Evolutionary conservation across 2,888 invertebrate genomes (phyloP).

Genomic region (Amitus sp.): DNA sequence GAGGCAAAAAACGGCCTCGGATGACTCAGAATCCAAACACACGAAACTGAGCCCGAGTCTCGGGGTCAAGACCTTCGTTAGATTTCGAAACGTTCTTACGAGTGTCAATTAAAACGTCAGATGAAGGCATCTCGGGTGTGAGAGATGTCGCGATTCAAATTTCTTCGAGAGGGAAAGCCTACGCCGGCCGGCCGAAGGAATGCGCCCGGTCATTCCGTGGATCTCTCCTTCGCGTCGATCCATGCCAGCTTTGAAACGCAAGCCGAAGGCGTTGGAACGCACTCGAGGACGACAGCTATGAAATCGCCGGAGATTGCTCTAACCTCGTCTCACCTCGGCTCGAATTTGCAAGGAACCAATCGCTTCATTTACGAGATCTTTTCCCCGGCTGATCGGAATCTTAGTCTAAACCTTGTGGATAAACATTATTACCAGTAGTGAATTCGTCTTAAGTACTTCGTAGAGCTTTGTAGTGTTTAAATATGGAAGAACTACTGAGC

Average conservation of each 20-base stretch:
- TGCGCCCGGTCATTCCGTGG: conserved; percentile 57
- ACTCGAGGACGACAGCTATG: conserved; percentile 58
- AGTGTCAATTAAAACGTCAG: conserved; percentile 49
- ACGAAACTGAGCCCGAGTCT: conserved; percentile 15
- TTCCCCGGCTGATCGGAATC: conserved; percentile 9
- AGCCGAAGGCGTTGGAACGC: conserved; percentile 45
- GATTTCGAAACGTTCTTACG: conserved; percentile 14
- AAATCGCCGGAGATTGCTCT: conserved; percentile 60
- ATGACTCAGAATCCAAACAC: not conserved
- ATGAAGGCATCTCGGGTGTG: conserved; percentile 42
- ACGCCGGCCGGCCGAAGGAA: conserved; percentile 44
- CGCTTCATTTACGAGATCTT: conserved; percentile 35
- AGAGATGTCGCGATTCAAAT: conserved; percentile 53
- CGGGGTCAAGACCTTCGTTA: conserved; percentile 2
- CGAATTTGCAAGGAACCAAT: conserved; percentile 30
- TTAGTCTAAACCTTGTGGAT: too few relatives aligned
- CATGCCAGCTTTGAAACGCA: conserved; percentile 54
- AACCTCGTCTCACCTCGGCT: conserved; percentile 40
- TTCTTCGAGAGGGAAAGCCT: conserved; percentile 55
- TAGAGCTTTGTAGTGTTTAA: too few relatives aligned
- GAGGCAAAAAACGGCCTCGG: not conserved
- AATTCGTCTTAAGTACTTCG: too few relatives aligned
- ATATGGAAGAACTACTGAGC: too few relatives aligned
- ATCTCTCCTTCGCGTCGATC: conserved; percentile 40
- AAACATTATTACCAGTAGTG: too few relatives aligned